A percentile compares a stretch with the other conserved stretches of the same genome.
Evolutionary conservation across 2,888 invertebrate genomes (phyloP).

Genomic region (Malthinus seriepunctatus): DNA sequence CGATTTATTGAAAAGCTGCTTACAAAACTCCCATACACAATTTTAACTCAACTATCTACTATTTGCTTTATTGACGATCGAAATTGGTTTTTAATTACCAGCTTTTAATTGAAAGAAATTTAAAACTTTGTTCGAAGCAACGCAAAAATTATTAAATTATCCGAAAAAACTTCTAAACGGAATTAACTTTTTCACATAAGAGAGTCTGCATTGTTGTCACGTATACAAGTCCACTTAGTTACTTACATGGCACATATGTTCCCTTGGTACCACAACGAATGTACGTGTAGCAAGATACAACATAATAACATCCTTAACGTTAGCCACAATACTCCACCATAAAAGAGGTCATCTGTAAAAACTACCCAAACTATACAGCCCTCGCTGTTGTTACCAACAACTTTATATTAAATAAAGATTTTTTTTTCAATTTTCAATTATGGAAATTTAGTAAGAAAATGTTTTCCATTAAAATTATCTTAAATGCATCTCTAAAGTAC

Average conservation of each 20-base stretch:
- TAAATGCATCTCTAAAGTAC: too few species aligned
- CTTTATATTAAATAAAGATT: too few species aligned
- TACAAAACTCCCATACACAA: too few species aligned
- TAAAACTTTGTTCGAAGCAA: neutral
- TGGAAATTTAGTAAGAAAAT: too few species aligned
- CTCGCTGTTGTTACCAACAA: neutral
- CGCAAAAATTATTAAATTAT: conserved; percentile 13
- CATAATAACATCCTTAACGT: conserved; percentile 26
- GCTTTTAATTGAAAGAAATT: too few species aligned
- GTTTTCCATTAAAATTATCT: too few species aligned
- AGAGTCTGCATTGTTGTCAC: conserved; percentile 31
- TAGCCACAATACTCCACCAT: conserved; percentile 20
- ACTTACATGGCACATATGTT: conserved; percentile 37
- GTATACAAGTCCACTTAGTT: conserved; percentile 38
- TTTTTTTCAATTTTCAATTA: too few species aligned
- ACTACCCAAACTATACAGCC: conserved; percentile 3
- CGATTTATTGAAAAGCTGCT: too few species aligned
- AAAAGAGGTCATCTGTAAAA: conserved; percentile 27
- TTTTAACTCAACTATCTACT: too few species aligned
- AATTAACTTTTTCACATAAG: conserved; percentile 31
- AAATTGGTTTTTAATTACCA: too few species aligned
- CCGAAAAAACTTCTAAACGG: conserved; percentile 24
- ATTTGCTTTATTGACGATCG: too few species aligned
- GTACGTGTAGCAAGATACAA: conserved; percentile 32
- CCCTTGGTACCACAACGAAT: conserved; percentile 28